Evolutionary conservation across 1,140 invertebrate genomes (phyloP).

Genomic region (Pseudomyrmex sp.): DNA sequence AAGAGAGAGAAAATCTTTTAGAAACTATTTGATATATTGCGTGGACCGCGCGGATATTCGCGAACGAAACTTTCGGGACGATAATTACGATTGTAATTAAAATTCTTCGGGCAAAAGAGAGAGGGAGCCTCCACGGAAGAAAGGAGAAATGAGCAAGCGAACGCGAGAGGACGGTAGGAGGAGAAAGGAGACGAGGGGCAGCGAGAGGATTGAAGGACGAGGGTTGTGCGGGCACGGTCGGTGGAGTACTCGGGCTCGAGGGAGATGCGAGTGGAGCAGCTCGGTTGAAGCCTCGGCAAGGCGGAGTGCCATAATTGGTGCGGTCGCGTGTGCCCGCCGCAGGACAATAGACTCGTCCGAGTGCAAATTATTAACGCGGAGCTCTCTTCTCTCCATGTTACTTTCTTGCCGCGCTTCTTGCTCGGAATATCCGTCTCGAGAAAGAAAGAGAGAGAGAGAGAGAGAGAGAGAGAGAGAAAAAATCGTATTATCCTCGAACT

Average conservation of each 20-base stretch:
- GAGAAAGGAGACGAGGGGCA: slow-evolving; percentile 48
- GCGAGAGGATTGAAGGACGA: slow-evolving; percentile 10
- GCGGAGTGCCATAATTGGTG: slow-evolving; percentile 83
- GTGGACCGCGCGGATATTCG: slow-evolving; percentile 65
- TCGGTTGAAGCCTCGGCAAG: slow-evolving; percentile 74
- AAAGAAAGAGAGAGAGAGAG: neutral
- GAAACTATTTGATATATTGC: slow-evolving; percentile 75
- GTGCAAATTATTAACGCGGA: slow-evolving; percentile 84
- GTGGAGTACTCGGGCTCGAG: slow-evolving; percentile 39
- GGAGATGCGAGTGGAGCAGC: slow-evolving; percentile 56
- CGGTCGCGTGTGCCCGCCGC: slow-evolving; percentile 81
- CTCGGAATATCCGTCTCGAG: slow-evolving; percentile 1
- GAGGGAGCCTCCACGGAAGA: slow-evolving; percentile 38
- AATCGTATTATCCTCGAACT: neutral
- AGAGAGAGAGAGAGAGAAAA: too few relatives aligned
- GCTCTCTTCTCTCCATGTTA: slow-evolving; percentile 61
- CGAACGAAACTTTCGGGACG: slow-evolving; percentile 72
- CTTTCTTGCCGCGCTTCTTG: slow-evolving; percentile 49
- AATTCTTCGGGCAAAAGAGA: slow-evolving; percentile 80
- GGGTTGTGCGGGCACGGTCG: slow-evolving; percentile 28
- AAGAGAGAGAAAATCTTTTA: slow-evolving; percentile 45
- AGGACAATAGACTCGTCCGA: slow-evolving; percentile 83
- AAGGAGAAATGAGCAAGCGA: slow-evolving; percentile 71
- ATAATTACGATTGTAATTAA: slow-evolving; percentile 85
- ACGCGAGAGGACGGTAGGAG: slow-evolving; percentile 42